phyloP scores from a whole-genome alignment of 2,888 invertebrate species.

The Cyclophora albipunctata region DNA sequence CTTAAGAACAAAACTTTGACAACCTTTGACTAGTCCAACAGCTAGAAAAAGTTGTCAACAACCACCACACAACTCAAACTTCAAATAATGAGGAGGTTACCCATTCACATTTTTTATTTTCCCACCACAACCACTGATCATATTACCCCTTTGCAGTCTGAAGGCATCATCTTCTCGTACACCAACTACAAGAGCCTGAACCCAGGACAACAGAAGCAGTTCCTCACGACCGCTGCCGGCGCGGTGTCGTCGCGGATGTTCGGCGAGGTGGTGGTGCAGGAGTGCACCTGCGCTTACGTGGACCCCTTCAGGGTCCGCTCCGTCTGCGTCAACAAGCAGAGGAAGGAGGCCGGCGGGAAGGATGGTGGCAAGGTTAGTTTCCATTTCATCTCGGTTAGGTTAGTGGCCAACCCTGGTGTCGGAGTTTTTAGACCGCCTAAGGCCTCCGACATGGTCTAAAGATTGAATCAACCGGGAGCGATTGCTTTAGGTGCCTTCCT shows the following conservation, averaged over 20 bases:
- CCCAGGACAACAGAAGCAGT: conserved; percentile 77
- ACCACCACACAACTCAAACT: no score
- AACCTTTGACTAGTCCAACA: no score
- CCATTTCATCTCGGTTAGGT: not conserved
- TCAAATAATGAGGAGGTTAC: no score
- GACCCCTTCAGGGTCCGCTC: conserved; percentile 49
- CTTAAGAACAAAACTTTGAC: no score
- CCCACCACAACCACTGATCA: no score
- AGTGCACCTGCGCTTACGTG: conserved; percentile 56
- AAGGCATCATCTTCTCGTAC: conserved; percentile 80
- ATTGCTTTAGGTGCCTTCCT: no score
- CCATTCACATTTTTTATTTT: no score
- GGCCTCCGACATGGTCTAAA: no score
- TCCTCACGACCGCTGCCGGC: conserved; percentile 68
- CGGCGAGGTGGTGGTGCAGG: conserved; percentile 46
- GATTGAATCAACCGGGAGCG: no score
- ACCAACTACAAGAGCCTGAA: conserved; percentile 74
- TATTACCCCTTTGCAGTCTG: conserved; percentile 51
- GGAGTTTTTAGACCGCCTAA: no score
- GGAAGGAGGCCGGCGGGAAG: conserved; percentile 41
- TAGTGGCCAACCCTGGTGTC: no score
- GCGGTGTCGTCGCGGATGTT: conserved; percentile 58
- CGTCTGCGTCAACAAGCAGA: conserved; percentile 46
- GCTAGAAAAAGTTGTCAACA: no score
- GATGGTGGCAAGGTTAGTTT: not conserved